phyloP scores from a whole-genome alignment of 2,888 invertebrate species.

The Hyalella azteca region DNA sequence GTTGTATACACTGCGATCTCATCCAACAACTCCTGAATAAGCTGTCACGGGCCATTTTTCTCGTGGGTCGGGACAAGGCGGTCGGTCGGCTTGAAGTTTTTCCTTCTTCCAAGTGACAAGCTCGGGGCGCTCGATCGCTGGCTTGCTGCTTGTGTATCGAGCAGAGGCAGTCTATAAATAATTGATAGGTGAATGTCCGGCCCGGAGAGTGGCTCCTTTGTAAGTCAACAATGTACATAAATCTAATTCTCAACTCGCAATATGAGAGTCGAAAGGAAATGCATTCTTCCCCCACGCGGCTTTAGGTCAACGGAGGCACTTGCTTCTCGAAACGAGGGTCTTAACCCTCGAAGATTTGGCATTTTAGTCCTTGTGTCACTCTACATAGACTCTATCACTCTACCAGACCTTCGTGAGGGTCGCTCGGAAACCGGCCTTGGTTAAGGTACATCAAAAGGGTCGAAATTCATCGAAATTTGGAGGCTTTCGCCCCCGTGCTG shows the following conservation, averaged over 20 bases:
- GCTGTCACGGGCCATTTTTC: conserved; percentile 31
- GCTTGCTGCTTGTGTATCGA: too few relatives aligned
- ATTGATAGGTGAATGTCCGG: conserved; percentile 54
- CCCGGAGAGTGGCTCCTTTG: conserved; percentile 49
- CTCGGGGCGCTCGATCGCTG: not conserved
- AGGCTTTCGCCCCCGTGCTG: conserved; percentile 28
- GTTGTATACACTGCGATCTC: too few relatives aligned
- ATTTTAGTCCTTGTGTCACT: not conserved
- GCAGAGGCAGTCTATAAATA: conserved; percentile 50
- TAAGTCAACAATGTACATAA: conserved; percentile 57
- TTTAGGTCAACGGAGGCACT: conserved; percentile 45
- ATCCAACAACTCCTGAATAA: conserved; percentile 26
- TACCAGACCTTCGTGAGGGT: too few relatives aligned
- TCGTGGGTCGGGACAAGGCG: not conserved
- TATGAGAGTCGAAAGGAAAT: conserved; percentile 52
- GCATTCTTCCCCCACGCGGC: conserved; percentile 49
- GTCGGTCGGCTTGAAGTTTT: conserved; percentile 2
- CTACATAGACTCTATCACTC: too few relatives aligned
- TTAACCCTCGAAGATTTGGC: not conserved
- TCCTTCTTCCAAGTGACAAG: conserved; percentile 13
- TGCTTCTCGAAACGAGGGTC: conserved; percentile 22
- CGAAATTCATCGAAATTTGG: too few relatives aligned
- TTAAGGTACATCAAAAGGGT: too few relatives aligned
- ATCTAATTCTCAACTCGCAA: conserved; percentile 57
- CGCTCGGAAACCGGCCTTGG: not conserved